Base-by-base conservation (phyloP, 2,113 vertebrate species). In the Synchiropus splendidus region DNA sequence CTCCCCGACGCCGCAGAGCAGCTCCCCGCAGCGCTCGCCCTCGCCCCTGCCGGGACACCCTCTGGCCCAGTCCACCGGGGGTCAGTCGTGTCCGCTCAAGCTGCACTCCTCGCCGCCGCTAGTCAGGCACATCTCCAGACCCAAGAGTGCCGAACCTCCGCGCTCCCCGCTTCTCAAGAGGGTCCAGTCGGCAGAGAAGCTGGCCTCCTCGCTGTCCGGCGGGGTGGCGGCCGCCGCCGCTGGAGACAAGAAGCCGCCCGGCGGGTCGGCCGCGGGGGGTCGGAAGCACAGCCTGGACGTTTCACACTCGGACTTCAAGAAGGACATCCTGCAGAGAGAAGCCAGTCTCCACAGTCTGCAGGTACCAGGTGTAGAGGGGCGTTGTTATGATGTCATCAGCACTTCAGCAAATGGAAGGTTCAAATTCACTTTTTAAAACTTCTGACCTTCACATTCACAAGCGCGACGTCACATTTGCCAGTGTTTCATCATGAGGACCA, bases 71-170 rank as follows among this genome's bases (percentile, higher is more conserved):
- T 70, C 89, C 46, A 97, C 96, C 81, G 78, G 89, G 1, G 44
- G 79, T 1, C 91, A 90, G 10, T 80, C 85, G 36, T 94, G 95
- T 47, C 90, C 94, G 10, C 53, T 77, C 55, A 97, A 97, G 73
- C 93, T 94, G 83, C 94, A 96, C 55, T 98, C 95, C 0, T 93
- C 95, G 4, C 93, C 94, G 27, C 93, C 92, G 9, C 94, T 98
- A 1, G 90, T 94, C 14, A 86, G 92, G 3, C 94, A 98, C 34
- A 90, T 95, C 6, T 93, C 88, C 18, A 86, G 95, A 11, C 95
- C 94, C 30, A 97, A 98, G 74, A 97, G 91, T 1, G 92, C 94
- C 0, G 95, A 99, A 54, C 94, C 95, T 0, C 95, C 93, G 0
- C 81, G 94, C n/a, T 99, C 95, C 1, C 94, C 95, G 0, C 82